Base-by-base conservation (phyloP, 2,797 vertebrate species). In the Cynodonichthys magdalenae region DNA sequence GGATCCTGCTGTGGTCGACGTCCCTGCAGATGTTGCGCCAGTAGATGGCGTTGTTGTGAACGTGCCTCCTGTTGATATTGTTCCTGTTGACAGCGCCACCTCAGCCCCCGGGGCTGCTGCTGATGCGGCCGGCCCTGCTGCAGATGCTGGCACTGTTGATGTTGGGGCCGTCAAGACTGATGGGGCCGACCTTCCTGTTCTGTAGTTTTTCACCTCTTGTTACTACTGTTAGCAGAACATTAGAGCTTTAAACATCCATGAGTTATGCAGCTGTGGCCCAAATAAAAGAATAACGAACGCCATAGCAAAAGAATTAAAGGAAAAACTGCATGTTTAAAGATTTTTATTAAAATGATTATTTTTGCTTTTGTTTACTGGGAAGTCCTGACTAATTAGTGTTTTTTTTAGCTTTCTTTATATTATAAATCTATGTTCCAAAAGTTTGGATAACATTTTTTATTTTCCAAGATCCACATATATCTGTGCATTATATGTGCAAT, bases 61-160 rank as follows among this genome's bases (percentile, higher is more conserved):
- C 19, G 64, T 74, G 17, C 58, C 80, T 27, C 71, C 77, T 14
- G 77, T 71, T 7, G 82, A 77, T 31, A 73, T 69, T 1, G 65
- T 57, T 53, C 69, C 76, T 14, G 71, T 57, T 29, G 81, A 74
- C 6, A 31, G 31, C 4, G 63, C 29, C 3, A 19, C 69, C 0
- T 62, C 31, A 15, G 58, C 47, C 7, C 56, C 67, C 5, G 84
- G 63, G 17, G 59, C 63, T 46, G 44, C 71, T 10, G 60, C 47
- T 1, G 71, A 71, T 52, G 53, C 6, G 1, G 58, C 60, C 7
- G 45, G 18, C 51, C 60, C 74, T 41, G 69, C 42, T n/a, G 56
- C 46, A 0, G 48, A 62, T 0, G 66, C 68, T 19, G 41, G 44
- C 12, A 42, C 29, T 15, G 52, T 62, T 8, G 69, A 59, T 24